Conservation (phyloP, 2,113 vertebrate genomes). For the Scophthalmus maximus region DNA sequence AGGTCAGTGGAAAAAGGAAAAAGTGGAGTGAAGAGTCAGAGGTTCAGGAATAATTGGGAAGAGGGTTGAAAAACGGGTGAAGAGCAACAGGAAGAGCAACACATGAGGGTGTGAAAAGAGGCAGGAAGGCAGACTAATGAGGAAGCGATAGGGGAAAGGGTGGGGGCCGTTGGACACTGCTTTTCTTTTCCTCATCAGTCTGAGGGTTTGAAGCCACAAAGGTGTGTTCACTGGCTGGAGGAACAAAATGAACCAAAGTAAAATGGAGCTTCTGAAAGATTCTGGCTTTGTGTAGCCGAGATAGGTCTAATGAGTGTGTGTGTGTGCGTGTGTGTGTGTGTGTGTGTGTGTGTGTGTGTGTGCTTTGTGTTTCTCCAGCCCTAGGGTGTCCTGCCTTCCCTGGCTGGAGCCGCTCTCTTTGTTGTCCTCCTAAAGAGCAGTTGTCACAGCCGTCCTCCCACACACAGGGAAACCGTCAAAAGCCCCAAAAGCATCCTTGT, state of each 20-base stretch:
- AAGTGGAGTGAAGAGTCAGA: constrained; percentile 16
- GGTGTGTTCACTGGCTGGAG: constrained; percentile 22
- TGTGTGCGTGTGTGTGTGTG: neutral
- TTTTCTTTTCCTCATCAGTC: constrained; percentile 1
- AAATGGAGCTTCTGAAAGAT: constrained; percentile 9
- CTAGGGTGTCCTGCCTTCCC: constrained; percentile 54
- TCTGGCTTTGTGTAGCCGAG: constrained; percentile 20
- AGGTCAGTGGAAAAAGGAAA: constrained; percentile 6
- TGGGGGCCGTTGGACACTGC: constrained; percentile 10
- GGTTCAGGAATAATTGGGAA: constrained; percentile 36
- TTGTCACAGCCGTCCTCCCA: constrained; percentile 77
- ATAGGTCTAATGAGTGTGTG: constrained; percentile 9
- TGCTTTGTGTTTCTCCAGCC: constrained; percentile 33
- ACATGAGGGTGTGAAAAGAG: neutral
- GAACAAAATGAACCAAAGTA: constrained; percentile 29
- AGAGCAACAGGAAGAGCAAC: constrained; percentile 21
- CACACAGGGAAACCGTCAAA: constrained; percentile 54
- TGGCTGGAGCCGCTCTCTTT: constrained; percentile 53
- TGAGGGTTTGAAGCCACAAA: constrained; percentile 40
- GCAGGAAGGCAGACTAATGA: constrained; percentile 56
- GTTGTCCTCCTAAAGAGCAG: constrained; percentile 68
- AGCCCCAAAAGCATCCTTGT: constrained; percentile 42
- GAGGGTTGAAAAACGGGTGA: constrained; percentile 18
- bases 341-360: constrained; percentile 4
- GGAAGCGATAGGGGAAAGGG: neutral